These are phyloP conservation scores for Pristionchus exspectatus DNA, from an alignment of 2,888 invertebrate species.

Conservation along the genomic window DNA sequence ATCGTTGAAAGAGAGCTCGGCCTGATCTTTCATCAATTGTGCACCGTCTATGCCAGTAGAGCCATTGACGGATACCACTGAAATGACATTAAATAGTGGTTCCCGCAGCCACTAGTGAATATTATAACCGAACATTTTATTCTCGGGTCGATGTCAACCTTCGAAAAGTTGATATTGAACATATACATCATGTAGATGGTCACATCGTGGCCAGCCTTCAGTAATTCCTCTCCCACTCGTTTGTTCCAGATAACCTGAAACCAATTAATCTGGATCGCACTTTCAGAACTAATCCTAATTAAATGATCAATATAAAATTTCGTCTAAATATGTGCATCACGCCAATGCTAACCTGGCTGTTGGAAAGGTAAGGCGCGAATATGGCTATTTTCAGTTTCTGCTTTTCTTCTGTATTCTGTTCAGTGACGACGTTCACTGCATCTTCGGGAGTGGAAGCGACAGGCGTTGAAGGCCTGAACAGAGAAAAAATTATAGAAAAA, in stretches of 20 bases:
- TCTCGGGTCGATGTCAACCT: slow-evolving; percentile 25
- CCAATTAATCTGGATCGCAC: neutral
- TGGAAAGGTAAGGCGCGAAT: slow-evolving; percentile 66
- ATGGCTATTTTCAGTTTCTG: slow-evolving; percentile 61
- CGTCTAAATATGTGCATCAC: neutral
- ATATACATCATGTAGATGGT: slow-evolving; percentile 62
- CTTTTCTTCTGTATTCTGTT: neutral
- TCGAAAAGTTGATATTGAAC: slow-evolving; percentile 51
- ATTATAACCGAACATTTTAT: neutral
- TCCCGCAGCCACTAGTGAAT: too few relatives aligned
- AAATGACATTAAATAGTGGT: neutral
- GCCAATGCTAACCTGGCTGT: slow-evolving; percentile 62
- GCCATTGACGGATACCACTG: slow-evolving; percentile 45
- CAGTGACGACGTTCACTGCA: neutral
- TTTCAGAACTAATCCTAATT: neutral
- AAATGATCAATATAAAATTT: neutral
- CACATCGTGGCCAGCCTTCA: slow-evolving; percentile 69
- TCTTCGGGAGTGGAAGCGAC: neutral
- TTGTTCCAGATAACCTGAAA: slow-evolving; percentile 66
- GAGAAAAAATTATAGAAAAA: too few relatives aligned
- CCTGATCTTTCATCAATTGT: slow-evolving; percentile 60
- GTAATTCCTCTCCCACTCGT: slow-evolving; percentile 66
- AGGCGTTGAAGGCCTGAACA: too few relatives aligned
- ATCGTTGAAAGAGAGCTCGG: slow-evolving; percentile 61
- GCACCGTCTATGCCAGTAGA: slow-evolving; percentile 11